A percentile compares a stretch with the other conserved stretches of the same genome.
These are phyloP conservation scores for Drosophila arizonae DNA, from an alignment of 1,140 invertebrate genomes.

Conservation along the genomic window DNA sequence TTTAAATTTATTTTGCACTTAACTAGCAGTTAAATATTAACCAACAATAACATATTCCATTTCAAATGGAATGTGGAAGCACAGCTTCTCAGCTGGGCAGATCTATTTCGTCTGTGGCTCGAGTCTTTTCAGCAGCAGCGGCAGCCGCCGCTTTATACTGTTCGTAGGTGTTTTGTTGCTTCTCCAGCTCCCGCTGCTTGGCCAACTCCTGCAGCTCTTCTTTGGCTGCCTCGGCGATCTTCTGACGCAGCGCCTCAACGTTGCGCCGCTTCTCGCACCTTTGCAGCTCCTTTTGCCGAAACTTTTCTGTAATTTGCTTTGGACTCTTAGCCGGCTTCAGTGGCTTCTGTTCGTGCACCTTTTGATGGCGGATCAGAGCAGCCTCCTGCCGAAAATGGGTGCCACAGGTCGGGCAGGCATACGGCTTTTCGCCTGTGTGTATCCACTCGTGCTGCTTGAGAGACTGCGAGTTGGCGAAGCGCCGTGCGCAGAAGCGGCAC, in stretches of 20 bases:
- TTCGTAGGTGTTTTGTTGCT: constrained; percentile 59
- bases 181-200: constrained; percentile 47
- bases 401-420: constrained; percentile 66
- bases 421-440: constrained; percentile 83
- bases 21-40: constrained; percentile 63
- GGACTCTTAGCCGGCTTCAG: constrained; percentile 45
- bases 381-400: constrained; percentile 76
- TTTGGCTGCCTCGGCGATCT: constrained; percentile 70
- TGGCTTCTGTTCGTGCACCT: constrained; percentile 66
- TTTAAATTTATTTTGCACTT: constrained; percentile 37
- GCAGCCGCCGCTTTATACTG: constrained; percentile 61
- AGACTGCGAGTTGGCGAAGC: constrained; percentile 79
- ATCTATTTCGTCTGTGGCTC: background rate
- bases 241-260: constrained; percentile 52
- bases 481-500: constrained; percentile 72
- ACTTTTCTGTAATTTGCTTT: constrained; percentile 60
- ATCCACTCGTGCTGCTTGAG: constrained; percentile 82
- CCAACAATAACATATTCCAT: constrained; percentile 30
- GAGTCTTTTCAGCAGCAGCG: constrained; percentile 2
- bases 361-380: constrained; percentile 76
- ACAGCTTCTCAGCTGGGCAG: background rate
- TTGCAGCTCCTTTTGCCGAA: constrained; percentile 61
- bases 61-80: background rate
- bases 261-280: constrained; percentile 60
- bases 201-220: constrained; percentile 64